phyloP scores from a whole-genome alignment of 1,140 invertebrate genomes.

The Leptinotarsa texana region DNA sequence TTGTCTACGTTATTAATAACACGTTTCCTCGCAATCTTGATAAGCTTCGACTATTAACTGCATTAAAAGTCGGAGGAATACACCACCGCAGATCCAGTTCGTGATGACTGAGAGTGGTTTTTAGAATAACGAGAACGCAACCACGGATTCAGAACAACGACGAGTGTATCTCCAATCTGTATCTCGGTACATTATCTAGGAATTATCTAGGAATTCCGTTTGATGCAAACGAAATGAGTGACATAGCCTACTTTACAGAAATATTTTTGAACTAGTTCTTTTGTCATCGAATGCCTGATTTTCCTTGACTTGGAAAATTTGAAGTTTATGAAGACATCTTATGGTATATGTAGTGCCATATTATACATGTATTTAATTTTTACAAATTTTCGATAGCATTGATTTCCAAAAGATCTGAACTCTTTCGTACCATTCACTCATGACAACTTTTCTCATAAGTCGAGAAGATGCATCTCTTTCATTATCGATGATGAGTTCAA shows the following conservation, averaged over 20 bases:
- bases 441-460: too few relatives aligned
- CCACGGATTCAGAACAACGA: conserved; percentile 9
- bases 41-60: conserved; percentile 16
- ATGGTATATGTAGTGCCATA: too few relatives aligned
- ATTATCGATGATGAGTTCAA: too few relatives aligned
- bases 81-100: conserved; percentile 10
- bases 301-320: too few relatives aligned
- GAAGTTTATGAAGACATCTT: too few relatives aligned
- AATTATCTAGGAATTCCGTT: conserved; percentile 14
- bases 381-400: too few relatives aligned
- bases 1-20: conserved; percentile 18
- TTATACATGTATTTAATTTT: too few relatives aligned
- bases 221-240: conserved; percentile 14
- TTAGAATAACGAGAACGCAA: conserved; percentile 18
- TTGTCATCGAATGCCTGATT: conserved; percentile 14
- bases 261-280: conserved; percentile 19
- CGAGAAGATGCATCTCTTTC: too few relatives aligned
- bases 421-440: too few relatives aligned
- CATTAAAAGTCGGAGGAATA: conserved; percentile 7
- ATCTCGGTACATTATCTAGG: conserved; percentile 20
- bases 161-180: conserved; percentile 25
- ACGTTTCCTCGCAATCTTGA: conserved; percentile 13
- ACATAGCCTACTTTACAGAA: conserved; percentile 7
- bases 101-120: conserved; percentile 17
- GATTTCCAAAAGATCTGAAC: too few relatives aligned